Base-by-base conservation (phyloP, 2,888 invertebrate genomes). In the Altica lythri region DNA sequence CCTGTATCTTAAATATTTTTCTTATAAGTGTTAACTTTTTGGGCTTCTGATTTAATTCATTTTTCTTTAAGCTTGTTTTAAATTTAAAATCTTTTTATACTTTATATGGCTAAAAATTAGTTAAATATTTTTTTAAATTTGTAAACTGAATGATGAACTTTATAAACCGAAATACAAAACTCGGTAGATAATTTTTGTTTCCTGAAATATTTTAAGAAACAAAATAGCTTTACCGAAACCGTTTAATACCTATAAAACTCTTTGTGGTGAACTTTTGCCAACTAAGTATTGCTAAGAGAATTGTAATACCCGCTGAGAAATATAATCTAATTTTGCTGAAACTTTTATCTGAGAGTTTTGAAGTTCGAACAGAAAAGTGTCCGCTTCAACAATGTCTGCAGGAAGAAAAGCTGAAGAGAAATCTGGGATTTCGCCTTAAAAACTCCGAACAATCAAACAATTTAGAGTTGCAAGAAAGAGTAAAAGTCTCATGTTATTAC, bases 191-290 rank as follows among this genome's bases (percentile, higher is more conserved):
- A 16, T 27, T 42, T 42, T 9, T 12, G 22, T 14, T 14, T 13
- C 10, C 17, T 17, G 12, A n/a, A 32, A 49, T 32, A 49, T 42
- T 32, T 16, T 22, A 25, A 40, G 17, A 14, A 32, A 42, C 19
- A 32, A 40, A 40, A 49, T 64, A 67, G 68, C 62, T 51, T 68
- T 65, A 17, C 43, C 43, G 54, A 44, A 57, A 57, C 44, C 46
- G 51, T 55, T 55, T 53, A 53, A 55, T 55, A 59, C 55, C 48
- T 48, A 52, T 59, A 53, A 55, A 55, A 46, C 42, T 59, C 52
- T 53, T 53, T 47, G 49, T 46, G 53, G 42, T 13, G 34, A 55
- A 59, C 46, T 59, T 55, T 55, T 25, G 19, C 29, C 49, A 59
- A 53, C 55, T 48, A 45, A 50, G 50, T 52, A 51, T 49, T 53